Percentiles rank a stretch among this genome's conserved stretches.
These are phyloP conservation scores for Rallus limicola DNA, from an alignment of 2,113 vertebrate genomes.

Conservation along the genomic window DNA sequence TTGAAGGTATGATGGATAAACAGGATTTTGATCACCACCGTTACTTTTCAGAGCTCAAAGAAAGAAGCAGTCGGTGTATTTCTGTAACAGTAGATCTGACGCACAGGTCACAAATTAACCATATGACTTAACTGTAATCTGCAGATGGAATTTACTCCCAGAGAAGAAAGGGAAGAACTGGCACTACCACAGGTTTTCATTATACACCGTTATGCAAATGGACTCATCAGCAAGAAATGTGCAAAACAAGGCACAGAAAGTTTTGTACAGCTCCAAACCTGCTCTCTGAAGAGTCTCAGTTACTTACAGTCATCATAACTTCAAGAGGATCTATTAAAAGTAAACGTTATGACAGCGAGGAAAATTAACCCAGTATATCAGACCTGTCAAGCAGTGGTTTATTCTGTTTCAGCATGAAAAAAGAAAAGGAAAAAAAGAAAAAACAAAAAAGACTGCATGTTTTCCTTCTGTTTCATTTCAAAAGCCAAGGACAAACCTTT, in stretches of 20 bases:
- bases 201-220: not conserved
- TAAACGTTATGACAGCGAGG: not conserved
- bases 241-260: too few species aligned
- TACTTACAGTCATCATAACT: not conserved
- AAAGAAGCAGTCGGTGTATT: not conserved
- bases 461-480: not conserved
- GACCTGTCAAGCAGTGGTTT: not conserved
- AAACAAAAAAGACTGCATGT: not conserved
- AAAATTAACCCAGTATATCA: constrained; percentile 27
- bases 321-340: not conserved
- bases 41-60: not conserved
- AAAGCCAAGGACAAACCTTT: constrained; percentile 16
- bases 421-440: not conserved
- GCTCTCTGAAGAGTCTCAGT: too few species aligned
- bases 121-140: not conserved
- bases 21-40: not conserved
- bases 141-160: not conserved
- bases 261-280: too few species aligned
- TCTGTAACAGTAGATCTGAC: not conserved
- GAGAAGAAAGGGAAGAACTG: not conserved
- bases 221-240: not conserved
- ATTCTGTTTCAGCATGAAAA: not conserved
- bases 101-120: not conserved
- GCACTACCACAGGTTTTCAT: not conserved
- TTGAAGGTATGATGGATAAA: not conserved